These are phyloP conservation scores for Caerostris darwini DNA, from an alignment of 1,140 invertebrate species.

Conservation along the genomic window DNA sequence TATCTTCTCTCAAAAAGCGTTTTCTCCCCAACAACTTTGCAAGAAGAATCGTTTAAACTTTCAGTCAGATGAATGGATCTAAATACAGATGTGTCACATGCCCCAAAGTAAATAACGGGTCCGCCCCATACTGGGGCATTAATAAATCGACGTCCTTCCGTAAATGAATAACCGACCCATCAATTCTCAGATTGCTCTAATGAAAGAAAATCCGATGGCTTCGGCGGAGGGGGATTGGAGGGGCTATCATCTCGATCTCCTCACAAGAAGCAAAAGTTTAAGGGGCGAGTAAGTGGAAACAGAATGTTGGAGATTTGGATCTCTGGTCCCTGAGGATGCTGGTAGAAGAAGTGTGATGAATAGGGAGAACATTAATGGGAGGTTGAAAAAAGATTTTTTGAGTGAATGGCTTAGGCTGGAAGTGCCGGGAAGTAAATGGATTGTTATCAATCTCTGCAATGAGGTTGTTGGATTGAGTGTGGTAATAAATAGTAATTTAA, in stretches of 20 bases:
- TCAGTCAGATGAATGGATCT: not conserved
- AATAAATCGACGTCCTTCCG: not conserved
- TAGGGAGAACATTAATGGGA: constrained; percentile 3
- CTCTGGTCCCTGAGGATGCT: not conserved
- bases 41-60: not conserved
- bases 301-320: constrained; percentile 24
- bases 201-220: constrained; percentile 49
- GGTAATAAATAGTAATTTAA: no score
- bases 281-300: not conserved
- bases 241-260: constrained; percentile 17
- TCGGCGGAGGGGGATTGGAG: not conserved
- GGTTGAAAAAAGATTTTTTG: not conserved
- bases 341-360: constrained; percentile 18
- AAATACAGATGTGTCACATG: not conserved
- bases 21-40: no score
- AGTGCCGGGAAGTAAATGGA: not conserved
- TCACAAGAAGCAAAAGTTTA: constrained; percentile 28
- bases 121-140: not conserved
- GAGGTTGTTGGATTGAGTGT: not conserved
- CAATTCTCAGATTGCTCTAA: constrained; percentile 29
- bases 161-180: constrained; percentile 46
- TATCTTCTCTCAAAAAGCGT: no score
- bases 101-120: constrained; percentile 6
- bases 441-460: not conserved
- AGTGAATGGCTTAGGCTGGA: not conserved